Conservation (phyloP, 2,113 vertebrate genomes). For the Cebus imitator region DNA sequence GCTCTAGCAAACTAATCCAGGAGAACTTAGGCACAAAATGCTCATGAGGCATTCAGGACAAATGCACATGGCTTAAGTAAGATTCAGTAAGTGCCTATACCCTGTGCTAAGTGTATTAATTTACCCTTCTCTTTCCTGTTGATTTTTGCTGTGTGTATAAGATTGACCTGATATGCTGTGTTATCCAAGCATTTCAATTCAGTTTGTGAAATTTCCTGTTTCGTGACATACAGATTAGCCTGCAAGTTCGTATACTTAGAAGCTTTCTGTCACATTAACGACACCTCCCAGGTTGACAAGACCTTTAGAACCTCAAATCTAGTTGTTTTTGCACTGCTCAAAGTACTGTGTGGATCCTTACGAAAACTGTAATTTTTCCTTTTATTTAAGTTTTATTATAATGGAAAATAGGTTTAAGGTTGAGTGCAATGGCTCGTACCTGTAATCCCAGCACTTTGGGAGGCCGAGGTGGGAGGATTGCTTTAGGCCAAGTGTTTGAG, state of each 20-base stretch:
- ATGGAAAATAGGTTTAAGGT: background rate
- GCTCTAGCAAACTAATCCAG: background rate
- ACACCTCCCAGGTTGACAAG: background rate
- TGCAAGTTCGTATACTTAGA: background rate
- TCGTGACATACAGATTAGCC: background rate
- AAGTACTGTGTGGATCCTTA: background rate
- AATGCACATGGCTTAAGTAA: background rate
- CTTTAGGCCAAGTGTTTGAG: too few relatives aligned
- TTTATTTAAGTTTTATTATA: background rate
- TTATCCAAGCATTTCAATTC: background rate
- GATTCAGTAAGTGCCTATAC: background rate
- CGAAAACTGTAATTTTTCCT: background rate
- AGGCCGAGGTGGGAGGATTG: too few relatives aligned
- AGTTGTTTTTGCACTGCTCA: background rate
- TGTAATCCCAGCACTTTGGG: too few relatives aligned
- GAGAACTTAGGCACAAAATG: background rate
- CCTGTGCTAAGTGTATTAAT: background rate
- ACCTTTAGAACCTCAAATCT: background rate
- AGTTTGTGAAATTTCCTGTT: background rate
- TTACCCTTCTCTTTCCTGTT: background rate
- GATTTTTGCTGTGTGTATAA: background rate
- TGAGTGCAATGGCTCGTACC: too few relatives aligned
- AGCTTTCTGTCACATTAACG: background rate
- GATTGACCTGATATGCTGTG: background rate
- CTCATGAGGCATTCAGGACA: background rate